Evolutionary conservation across 2,797 vertebrate species (phyloP).

Genomic region (Bovichtus diacanthus): DNA sequence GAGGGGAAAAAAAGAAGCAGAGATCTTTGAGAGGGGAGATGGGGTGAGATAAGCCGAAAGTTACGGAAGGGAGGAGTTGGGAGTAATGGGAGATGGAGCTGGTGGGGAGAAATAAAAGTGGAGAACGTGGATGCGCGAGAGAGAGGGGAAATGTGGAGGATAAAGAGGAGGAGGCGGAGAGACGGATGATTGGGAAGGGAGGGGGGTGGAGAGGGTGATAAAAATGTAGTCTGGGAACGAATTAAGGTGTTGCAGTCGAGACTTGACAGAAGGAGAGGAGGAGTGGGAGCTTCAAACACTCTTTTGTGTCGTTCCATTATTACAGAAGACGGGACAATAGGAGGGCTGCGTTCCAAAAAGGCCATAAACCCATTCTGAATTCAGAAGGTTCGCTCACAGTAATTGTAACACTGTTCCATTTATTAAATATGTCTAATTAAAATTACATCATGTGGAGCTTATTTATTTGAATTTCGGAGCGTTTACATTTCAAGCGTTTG

Average conservation of each 20-base stretch:
- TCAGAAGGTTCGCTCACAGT: conserved; percentile 31
- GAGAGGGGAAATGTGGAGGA: conserved; percentile 59
- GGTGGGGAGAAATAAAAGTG: conserved; percentile 10
- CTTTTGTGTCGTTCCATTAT: conserved; percentile 51
- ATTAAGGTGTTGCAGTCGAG: conserved; percentile 70
- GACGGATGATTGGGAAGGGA: conserved; percentile 42
- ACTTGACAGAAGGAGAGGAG: conserved; percentile 78
- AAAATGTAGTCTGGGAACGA: conserved; percentile 67
- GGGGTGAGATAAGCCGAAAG: conserved; percentile 56
- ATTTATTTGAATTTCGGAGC: neutral
- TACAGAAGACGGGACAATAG: conserved; percentile 52
- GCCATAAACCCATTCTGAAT: neutral
- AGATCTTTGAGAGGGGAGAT: conserved; percentile 59
- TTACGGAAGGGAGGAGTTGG: conserved; percentile 54
- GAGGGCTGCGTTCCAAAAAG: conserved; percentile 53
- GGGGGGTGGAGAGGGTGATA: conserved; percentile 56
- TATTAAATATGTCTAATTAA: conserved; percentile 17
- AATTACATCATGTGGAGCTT: neutral
- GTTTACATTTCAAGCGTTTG: neutral
- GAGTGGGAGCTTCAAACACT: conserved; percentile 70
- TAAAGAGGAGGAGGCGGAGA: conserved; percentile 59
- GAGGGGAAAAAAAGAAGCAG: conserved; percentile 56
- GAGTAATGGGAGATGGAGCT: conserved; percentile 45
- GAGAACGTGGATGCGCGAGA: conserved; percentile 31
- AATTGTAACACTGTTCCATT: conserved; percentile 17